Conservation (phyloP, 2,888 invertebrate genomes). For the Eristalinus sepulchralis region DNA sequence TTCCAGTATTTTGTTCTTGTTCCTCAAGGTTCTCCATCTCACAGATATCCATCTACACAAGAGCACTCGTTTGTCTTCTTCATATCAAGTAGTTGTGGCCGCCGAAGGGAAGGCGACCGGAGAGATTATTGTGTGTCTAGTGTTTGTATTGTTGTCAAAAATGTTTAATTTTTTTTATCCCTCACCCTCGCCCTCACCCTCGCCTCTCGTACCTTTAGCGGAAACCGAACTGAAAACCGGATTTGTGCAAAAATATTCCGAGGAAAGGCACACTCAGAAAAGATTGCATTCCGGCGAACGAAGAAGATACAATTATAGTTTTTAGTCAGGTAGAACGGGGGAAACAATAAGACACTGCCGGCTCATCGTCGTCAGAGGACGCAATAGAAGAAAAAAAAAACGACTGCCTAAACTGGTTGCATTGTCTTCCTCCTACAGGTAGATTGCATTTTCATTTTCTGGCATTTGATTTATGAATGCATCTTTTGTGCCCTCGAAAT, state of each 20-base stretch:
- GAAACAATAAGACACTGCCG: neutral
- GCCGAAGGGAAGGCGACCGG: neutral
- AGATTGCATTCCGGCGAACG: neutral
- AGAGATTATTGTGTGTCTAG: slow-evolving; percentile 33
- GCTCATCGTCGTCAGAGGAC: slow-evolving; percentile 5
- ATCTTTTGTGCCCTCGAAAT: slow-evolving; percentile 56
- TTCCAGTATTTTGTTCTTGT: slow-evolving; percentile 28
- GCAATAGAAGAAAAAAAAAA: slow-evolving; percentile 14
- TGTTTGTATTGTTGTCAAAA: slow-evolving; percentile 70
- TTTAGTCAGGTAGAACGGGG: neutral
- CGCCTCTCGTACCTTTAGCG: neutral
- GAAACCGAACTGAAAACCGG: slow-evolving; percentile 49
- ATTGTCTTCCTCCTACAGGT: slow-evolving; percentile 42
- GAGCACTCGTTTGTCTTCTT: slow-evolving; percentile 50
- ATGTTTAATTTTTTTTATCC: slow-evolving; percentile 49
- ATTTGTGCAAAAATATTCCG: slow-evolving; percentile 59
- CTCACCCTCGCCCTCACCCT: too few species aligned
- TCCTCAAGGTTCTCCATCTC: slow-evolving; percentile 2
- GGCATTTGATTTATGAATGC: slow-evolving; percentile 63
- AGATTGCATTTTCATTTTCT: slow-evolving; percentile 43
- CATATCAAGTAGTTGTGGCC: neutral
- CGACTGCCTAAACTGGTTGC: slow-evolving; percentile 31
- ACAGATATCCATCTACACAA: slow-evolving; percentile 46
- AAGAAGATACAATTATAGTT: slow-evolving; percentile 32
- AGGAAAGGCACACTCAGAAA: neutral